Evolutionary conservation across 2,888 invertebrate species (phyloP).

Genomic region (Drosophila algonquin): DNA sequence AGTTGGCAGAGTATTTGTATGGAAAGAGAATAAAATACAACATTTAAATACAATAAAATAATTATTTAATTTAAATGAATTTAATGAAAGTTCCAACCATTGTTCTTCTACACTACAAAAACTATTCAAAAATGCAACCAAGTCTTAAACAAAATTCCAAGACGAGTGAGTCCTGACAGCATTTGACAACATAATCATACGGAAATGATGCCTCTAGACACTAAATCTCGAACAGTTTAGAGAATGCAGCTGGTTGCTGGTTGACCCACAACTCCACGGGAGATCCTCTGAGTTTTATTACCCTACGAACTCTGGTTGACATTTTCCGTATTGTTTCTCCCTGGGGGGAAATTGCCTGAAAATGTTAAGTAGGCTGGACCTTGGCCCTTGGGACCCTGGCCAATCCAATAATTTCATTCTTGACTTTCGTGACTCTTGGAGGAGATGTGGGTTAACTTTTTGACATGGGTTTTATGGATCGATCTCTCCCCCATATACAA

Average conservation of each 20-base stretch:
- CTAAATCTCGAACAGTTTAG: conserved; percentile 4
- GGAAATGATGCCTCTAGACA: conserved; percentile 12
- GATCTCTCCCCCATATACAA: conserved; percentile 17
- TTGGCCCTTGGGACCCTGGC: conserved; percentile 16
- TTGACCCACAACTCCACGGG: conserved; percentile 19
- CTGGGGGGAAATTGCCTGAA: conserved; percentile 45
- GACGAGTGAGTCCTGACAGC: background rate
- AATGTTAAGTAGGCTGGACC: conserved; percentile 60
- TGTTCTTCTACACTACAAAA: too few species aligned
- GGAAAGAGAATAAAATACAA: background rate
- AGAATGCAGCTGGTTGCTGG: conserved; percentile 28
- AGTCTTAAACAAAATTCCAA: background rate
- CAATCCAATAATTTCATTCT: conserved; percentile 68
- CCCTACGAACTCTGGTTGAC: conserved; percentile 50
- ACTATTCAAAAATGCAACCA: background rate
- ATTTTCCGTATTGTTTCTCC: conserved; percentile 43
- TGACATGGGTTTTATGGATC: conserved; percentile 75
- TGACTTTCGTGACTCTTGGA: conserved; percentile 50
- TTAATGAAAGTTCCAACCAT: too few species aligned
- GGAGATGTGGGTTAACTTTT: conserved; percentile 66
- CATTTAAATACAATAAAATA: background rate
- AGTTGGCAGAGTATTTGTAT: background rate
- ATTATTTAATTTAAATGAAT: too few species aligned
- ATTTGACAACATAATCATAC: conserved; percentile 37
- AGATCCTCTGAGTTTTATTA: conserved; percentile 49